Evolutionary conservation across 2,797 vertebrate genomes (phyloP).

Genomic region (Hirundo rustica): DNA sequence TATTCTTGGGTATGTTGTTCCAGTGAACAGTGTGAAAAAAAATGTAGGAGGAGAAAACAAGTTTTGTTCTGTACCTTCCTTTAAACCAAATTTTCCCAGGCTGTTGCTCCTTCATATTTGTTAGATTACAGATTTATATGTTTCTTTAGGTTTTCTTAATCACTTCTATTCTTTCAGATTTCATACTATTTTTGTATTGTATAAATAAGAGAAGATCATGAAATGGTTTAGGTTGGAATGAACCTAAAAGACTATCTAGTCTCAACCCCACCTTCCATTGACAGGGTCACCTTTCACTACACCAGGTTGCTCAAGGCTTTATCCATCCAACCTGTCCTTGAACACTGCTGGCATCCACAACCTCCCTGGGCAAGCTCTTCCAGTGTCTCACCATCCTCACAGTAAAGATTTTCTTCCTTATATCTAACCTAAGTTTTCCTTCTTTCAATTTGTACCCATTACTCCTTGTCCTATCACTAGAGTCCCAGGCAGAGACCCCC

Average conservation of each 20-base stretch:
- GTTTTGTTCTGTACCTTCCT: background rate
- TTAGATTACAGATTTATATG: background rate
- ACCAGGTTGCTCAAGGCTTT: background rate
- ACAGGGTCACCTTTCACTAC: background rate
- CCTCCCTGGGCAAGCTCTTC: background rate
- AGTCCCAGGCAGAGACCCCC: background rate
- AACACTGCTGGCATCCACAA: background rate
- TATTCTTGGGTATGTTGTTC: background rate
- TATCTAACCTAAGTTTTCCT: background rate
- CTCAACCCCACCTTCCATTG: background rate
- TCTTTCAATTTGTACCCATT: background rate
- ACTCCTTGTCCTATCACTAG: background rate
- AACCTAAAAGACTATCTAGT: background rate
- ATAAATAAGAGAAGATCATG: background rate
- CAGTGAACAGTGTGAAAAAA: background rate
- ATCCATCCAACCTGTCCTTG: background rate
- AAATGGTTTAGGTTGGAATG: background rate
- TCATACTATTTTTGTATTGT: background rate
- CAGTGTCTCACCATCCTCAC: background rate
- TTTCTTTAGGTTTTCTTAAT: background rate
- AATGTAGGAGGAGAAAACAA: background rate
- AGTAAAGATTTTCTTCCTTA: background rate
- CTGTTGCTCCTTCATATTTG: background rate
- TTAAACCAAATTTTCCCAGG: background rate
- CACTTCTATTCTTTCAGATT: background rate